Percentiles rank a stretch among this genome's conserved stretches.
phyloP scores from a whole-genome alignment of 2,888 invertebrate species.

The Eurytoma californica region DNA sequence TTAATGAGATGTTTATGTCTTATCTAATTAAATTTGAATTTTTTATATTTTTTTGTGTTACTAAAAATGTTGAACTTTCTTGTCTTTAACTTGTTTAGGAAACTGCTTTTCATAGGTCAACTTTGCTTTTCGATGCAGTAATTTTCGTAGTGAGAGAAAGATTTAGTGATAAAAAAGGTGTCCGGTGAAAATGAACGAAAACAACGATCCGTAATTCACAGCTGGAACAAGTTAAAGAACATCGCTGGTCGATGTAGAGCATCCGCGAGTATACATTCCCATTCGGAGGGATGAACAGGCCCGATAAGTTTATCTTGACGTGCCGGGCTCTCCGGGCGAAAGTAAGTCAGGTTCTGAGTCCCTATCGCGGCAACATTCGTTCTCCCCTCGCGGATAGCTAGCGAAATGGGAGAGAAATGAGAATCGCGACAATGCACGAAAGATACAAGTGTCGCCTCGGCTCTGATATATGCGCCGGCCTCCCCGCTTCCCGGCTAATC shows the following conservation, averaged over 20 bases:
- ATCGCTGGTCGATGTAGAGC: slow-evolving; percentile 29
- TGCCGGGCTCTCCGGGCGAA: not conserved
- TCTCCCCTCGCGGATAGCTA: not conserved
- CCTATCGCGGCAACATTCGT: slow-evolving; percentile 41
- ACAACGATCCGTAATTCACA: slow-evolving; percentile 23
- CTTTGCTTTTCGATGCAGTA: too few species aligned
- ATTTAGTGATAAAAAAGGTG: too few species aligned
- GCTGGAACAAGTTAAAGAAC: not conserved
- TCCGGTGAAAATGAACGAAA: slow-evolving; percentile 21
- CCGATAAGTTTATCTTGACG: slow-evolving; percentile 34
- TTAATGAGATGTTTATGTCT: too few species aligned
- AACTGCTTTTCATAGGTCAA: too few species aligned
- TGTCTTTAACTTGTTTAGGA: too few species aligned
- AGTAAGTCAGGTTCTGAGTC: not conserved
- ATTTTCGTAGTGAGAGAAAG: too few species aligned
- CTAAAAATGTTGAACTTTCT: too few species aligned
- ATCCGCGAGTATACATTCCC: not conserved
- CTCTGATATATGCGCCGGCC: slow-evolving; percentile 21
- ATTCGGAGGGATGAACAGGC: slow-evolving; percentile 34
- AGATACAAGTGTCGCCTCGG: not conserved
- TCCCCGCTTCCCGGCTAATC: slow-evolving; percentile 22
- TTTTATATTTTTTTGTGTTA: too few species aligned
- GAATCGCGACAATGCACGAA: not conserved
- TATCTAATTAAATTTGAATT: too few species aligned
- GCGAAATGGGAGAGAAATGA: not conserved